Base-by-base conservation (phyloP, 2,113 vertebrate genomes). In the Tragulus kanchil region DNA sequence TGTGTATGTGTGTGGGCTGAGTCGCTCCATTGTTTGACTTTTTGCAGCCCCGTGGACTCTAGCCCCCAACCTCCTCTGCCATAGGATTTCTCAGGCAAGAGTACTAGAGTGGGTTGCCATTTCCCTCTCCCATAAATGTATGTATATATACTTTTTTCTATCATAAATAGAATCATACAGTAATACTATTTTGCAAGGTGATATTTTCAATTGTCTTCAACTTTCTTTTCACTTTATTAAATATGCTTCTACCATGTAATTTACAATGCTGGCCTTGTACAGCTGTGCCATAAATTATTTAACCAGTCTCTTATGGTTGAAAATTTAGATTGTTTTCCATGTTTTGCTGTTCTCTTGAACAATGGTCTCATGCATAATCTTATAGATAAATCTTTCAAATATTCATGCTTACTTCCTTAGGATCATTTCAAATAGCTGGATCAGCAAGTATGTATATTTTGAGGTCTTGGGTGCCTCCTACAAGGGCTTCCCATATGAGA, bases 201-300 rank as follows among this genome's bases (percentile, higher is more conserved):
- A 26, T 83, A 75, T 91, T 87, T 65, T 77, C 83, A 54, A 9
- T 59, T 64, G 48, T 54, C 61, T 84, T 54, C 31, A 62, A 69
- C 7, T 84, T 90, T 96, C 71, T 97, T 78, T 91, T 92, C 82
- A n/a, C 67, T 71, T 23, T 50, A 50, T 78, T 94, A 95, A 96
- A 77, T 85, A 92, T 75, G 73, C 64, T 48, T 69, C 81, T 85
- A 11, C 9, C 31, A 17, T 87, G 31, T 85, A 93, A 95, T 77
- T 93, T 77, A 82, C 36, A 92, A 96, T 0, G 9, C 54, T 75
- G 82, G 69, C 81, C 59, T 87, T 58, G n/a, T 78, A 21, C 26
- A 52, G 82, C 64, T 90, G 73, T 64, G 48, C 90, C 16, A 28
- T 97, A 71, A 85, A 94, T 95, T 95, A 87, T 95, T 97, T 95